Evolutionary conservation across 2,113 vertebrate genomes (phyloP), one percentile per base, ranked within the genome.

Genomic region (Microcebus jonahi): DNA sequence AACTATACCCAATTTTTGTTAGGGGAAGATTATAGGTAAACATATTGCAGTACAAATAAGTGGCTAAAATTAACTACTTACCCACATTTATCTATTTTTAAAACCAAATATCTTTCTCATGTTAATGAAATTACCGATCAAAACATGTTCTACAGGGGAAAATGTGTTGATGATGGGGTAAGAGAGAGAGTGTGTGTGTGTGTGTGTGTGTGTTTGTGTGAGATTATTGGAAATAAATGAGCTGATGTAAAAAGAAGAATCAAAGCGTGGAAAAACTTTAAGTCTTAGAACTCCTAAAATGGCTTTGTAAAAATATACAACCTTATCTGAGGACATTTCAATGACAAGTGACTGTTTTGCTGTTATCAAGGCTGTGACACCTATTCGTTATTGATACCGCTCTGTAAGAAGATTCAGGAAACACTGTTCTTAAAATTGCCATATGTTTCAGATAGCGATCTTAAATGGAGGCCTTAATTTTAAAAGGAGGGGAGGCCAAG

Each of bases 181-280:
- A 31, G 59, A 63, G 8, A 17, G 17, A 15, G 11, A 15, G 12
- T 11, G 17, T 31, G 45, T 59, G n/a, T 88, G 34, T 48, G 71
- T 39, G 63, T 36, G 12, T 23, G 11, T 29, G 63, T 36, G 12
- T 23, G 11, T 29, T 12, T 23, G 25, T 11, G 8, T 31, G 45
- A 23, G 18, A 79, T 83, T 71, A 29, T 57, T 61, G 6, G 11
- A 39, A 97, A 96, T 75, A 94, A 94, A 84, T 79, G 59, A 79
- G 55, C 31, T 93, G 85, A 48, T 57, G 14, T 7, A 61, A 91
- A 61, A 88, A n/a, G 20, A 1, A 67, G 25, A 88, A 67, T 73
- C 10, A 36, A 21, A 89, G 6, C 23, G 6, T 61, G 25, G 59
- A 90, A 77, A 14, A 34, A 39, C 3, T n/a, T 61, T 23, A 9